These are phyloP conservation scores for Lophura nycthemera DNA, from an alignment of 2,113 vertebrate species.

Conservation along the genomic window DNA sequence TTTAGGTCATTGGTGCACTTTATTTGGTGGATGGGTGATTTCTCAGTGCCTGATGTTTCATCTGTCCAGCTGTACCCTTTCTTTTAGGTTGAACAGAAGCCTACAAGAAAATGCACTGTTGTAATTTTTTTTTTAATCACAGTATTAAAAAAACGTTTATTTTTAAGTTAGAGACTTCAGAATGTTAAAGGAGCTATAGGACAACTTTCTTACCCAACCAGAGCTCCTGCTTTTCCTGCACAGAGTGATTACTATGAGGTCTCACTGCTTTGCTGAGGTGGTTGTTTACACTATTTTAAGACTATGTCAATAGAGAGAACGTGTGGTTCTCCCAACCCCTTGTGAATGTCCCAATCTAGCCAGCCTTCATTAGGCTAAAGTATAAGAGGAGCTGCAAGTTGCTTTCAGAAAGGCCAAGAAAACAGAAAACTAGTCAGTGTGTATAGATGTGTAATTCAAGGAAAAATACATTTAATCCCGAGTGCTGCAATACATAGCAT, in stretches of 20 bases:
- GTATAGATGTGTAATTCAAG: background rate
- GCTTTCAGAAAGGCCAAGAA: background rate
- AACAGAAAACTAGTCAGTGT: accelerated
- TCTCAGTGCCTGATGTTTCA: background rate
- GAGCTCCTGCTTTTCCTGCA: background rate
- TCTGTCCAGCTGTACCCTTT: background rate
- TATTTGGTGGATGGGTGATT: background rate
- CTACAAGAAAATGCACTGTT: background rate
- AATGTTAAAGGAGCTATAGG: background rate
- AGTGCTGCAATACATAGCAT: background rate
- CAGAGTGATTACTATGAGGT: background rate
- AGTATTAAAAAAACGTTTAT: background rate
- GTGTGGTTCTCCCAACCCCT: background rate
- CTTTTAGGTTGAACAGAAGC: background rate
- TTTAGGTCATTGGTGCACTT: background rate
- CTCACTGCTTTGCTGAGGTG: background rate
- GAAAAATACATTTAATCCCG: accelerated
- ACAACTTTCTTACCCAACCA: background rate
- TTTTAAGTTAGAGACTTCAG: background rate
- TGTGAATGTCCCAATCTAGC: background rate
- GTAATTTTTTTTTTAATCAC: background rate
- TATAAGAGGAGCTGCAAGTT: background rate
- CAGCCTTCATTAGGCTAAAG: background rate
- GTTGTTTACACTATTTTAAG: slow-evolving; percentile 4
- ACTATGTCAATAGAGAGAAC: background rate